A percentile compares a stretch with the other conserved stretches of the same genome.
Conservation (phyloP, 2,797 vertebrate genomes). For the Hydrophis major region DNA sequence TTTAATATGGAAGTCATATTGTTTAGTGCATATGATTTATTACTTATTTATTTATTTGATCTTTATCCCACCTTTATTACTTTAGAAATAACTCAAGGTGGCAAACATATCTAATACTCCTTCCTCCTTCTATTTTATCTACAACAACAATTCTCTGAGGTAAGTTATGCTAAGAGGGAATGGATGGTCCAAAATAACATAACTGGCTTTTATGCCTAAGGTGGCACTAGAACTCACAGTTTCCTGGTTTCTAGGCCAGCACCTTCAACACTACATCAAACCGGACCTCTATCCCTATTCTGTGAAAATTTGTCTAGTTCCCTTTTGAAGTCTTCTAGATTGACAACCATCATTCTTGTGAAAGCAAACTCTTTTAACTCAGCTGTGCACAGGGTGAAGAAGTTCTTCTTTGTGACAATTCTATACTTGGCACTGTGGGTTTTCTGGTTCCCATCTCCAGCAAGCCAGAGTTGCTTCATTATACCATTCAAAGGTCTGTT, state of each 20-base stretch:
- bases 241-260: neutral
- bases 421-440: neutral
- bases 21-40: neutral
- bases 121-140: neutral
- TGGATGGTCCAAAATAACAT: neutral
- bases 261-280: neutral
- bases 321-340: neutral
- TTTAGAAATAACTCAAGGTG: neutral
- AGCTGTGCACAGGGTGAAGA: neutral
- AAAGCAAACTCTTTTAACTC: neutral
- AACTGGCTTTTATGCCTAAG: neutral
- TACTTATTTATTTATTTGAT: neutral
- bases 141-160: neutral
- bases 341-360: neutral
- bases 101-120: neutral
- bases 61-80: neutral
- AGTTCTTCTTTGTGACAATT: neutral
- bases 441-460: neutral
- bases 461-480: neutral
- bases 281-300: neutral
- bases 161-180: neutral
- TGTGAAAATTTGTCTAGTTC: neutral
- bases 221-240: neutral
- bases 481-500: slow-evolving; percentile 13
- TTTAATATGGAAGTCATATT: neutral